Evolutionary conservation across 2,888 invertebrate genomes (phyloP).

Genomic region (Ariolimax columbianus): DNA sequence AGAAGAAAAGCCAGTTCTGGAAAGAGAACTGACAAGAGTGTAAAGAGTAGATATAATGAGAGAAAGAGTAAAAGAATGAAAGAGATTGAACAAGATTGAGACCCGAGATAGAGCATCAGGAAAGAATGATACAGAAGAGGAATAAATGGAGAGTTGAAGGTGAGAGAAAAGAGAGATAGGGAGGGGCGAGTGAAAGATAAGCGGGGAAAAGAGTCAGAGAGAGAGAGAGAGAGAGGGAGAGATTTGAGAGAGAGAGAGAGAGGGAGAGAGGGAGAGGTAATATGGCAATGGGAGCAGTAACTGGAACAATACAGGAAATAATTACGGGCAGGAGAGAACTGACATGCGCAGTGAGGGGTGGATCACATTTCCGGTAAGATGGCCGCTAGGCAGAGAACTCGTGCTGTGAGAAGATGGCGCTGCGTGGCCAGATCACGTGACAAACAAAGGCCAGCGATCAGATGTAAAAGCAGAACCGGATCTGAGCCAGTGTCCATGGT

Average conservation of each 20-base stretch:
- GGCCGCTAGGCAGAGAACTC: slow-evolving; percentile 14
- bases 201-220: background rate
- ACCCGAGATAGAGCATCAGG: no score
- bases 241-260: slow-evolving; percentile 17
- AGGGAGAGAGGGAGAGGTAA: background rate
- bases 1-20: no score
- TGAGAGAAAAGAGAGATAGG: background rate
- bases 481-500: background rate
- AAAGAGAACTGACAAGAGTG: no score
- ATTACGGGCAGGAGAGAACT: slow-evolving; percentile 43
- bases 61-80: no score
- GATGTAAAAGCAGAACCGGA: background rate
- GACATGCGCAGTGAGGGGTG: slow-evolving; percentile 43
- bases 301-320: slow-evolving; percentile 40
- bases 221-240: slow-evolving; percentile 8
- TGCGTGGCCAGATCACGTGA: slow-evolving; percentile 41
- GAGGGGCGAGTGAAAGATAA: background rate
- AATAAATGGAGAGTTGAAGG: no score
- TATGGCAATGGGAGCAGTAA: background rate
- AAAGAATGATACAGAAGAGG: no score
- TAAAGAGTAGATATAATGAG: no score
- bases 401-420: slow-evolving; percentile 28
- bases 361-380: slow-evolving; percentile 47
- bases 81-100: no score
- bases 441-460: background rate